Evolutionary conservation across 1,140 invertebrate genomes (phyloP), one percentile per base, ranked within the genome.

Genomic region (Aphaenogaster floridana): DNA sequence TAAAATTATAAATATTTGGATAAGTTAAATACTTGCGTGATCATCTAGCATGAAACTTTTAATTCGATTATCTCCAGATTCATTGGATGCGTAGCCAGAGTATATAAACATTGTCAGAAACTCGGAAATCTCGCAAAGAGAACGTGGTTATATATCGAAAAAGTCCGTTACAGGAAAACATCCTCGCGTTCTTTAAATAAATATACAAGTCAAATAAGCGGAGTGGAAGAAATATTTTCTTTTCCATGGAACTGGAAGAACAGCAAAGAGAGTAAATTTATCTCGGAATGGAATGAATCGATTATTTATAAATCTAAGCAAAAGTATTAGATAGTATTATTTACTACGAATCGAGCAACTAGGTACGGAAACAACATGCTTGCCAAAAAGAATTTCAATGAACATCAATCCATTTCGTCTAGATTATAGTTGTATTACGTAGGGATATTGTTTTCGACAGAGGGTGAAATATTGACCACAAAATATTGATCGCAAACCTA

Each of bases 81-180:
- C 17, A n/a, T 63, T 34, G 15, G 17, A 2, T 61, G 28, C 17
- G 28, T 59, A 50, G 2, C 15, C 28, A 45, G 3, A n/a, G 6
- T 77, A 7, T 36, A 17, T 15, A 64, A 79, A 79, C 17, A 79
- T 79, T 64, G 5, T 52, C n/a, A 66, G 15, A 79, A 79, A 66
- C 15, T 13, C 7, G 7, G 6, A 79, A 66, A 45, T 39, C 6
- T 52, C 6, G 17, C n/a, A 66, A 21, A 79, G 21, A 50, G 36
- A 13, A 5, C 28, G 5, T 48, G 28, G 3, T 76, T 59, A n/a
- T 36, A 21, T 15, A 48, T 48, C 2, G 34, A n/a, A 48, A 36
- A 79, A 1, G 17, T 63, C 3, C 34, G 2, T 61, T 74, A 83
- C 13, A 59, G 9, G 17, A 84, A 74, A 84, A 57, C 8, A 48